Percentiles rank a stretch among this genome's conserved stretches.
These are phyloP conservation scores for Dermochelys coriacea DNA, from an alignment of 2,797 vertebrate genomes.

Conservation along the genomic window DNA sequence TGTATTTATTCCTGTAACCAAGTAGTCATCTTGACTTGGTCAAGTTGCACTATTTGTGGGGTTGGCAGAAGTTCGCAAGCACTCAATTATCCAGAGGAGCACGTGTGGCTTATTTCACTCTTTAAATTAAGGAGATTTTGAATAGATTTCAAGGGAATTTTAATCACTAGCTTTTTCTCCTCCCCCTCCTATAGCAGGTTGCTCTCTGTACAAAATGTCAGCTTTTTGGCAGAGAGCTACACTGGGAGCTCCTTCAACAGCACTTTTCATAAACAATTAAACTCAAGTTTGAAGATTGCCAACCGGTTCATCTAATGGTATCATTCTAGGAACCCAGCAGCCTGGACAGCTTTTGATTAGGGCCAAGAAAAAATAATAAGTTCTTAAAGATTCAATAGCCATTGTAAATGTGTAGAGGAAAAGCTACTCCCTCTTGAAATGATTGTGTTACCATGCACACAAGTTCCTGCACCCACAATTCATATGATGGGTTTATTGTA, in stretches of 20 bases:
- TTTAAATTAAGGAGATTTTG: slow-evolving; percentile 62
- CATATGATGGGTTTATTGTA: not conserved
- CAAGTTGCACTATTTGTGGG: not conserved
- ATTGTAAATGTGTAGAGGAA: not conserved
- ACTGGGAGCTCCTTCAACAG: not conserved
- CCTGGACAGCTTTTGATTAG: not conserved
- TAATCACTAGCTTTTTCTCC: slow-evolving; percentile 7
- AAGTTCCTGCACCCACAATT: not conserved
- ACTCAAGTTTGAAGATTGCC: not conserved
- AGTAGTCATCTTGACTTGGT: not conserved
- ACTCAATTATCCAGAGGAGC: slow-evolving; percentile 34
- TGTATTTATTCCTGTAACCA: not conserved
- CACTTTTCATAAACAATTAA: not conserved
- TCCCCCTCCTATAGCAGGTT: not conserved
- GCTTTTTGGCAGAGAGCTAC: slow-evolving; percentile 22
- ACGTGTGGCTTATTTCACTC: slow-evolving; percentile 51
- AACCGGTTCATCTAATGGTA: not conserved
- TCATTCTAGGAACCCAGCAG: not conserved
- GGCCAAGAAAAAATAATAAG: not conserved
- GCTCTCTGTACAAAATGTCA: slow-evolving; percentile 41
- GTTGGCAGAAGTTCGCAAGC: not conserved
- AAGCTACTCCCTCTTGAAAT: not conserved
- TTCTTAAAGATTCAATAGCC: not conserved
- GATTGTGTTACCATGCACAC: not conserved
- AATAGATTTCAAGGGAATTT: slow-evolving; percentile 52